Percentiles rank a stretch among this genome's conserved stretches.
phyloP scores from a whole-genome alignment of 2,888 invertebrate genomes.

The Phytoseiulus persimilis region DNA sequence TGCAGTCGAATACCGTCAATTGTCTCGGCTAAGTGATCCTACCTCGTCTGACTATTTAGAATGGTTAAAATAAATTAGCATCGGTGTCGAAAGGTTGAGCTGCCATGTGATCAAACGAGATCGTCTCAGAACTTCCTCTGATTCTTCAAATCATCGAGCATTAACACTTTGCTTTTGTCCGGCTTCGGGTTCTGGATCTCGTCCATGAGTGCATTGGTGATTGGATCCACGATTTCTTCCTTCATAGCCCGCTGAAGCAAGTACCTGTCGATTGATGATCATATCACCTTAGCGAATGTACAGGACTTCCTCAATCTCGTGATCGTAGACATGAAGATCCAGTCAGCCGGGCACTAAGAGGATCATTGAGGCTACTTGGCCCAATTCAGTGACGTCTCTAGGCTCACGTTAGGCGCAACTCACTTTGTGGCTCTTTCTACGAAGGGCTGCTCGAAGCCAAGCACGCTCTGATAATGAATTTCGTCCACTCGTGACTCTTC shows the following conservation, averaged over 20 bases:
- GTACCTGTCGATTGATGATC: background rate
- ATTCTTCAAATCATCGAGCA: background rate
- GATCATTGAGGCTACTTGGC: too few relatives aligned
- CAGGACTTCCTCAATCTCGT: too few relatives aligned
- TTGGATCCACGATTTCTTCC: conserved; percentile 9
- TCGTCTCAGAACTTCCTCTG: background rate
- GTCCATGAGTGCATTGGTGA: conserved; percentile 1
- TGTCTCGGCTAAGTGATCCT: background rate
- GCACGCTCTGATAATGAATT: conserved; percentile 28
- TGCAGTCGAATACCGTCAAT: background rate
- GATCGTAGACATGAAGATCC: too few relatives aligned
- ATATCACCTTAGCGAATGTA: too few relatives aligned
- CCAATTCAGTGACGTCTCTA: too few relatives aligned
- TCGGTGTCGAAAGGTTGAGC: background rate
- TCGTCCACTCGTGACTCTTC: conserved; percentile 31
- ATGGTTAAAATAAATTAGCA: background rate
- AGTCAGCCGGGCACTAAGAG: too few relatives aligned
- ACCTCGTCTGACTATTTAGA: background rate
- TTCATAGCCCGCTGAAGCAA: conserved; percentile 23
- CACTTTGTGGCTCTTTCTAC: conserved; percentile 28
- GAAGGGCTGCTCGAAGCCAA: conserved; percentile 29
- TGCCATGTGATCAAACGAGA: background rate
- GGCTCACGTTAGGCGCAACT: too few relatives aligned
- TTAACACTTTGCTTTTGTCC: conserved; percentile 21
- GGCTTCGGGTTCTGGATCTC: conserved; percentile 13